Evolutionary conservation across 2,797 vertebrate genomes (phyloP), one percentile per base, ranked within the genome.

Genomic region (Hafferia zeledoni): DNA sequence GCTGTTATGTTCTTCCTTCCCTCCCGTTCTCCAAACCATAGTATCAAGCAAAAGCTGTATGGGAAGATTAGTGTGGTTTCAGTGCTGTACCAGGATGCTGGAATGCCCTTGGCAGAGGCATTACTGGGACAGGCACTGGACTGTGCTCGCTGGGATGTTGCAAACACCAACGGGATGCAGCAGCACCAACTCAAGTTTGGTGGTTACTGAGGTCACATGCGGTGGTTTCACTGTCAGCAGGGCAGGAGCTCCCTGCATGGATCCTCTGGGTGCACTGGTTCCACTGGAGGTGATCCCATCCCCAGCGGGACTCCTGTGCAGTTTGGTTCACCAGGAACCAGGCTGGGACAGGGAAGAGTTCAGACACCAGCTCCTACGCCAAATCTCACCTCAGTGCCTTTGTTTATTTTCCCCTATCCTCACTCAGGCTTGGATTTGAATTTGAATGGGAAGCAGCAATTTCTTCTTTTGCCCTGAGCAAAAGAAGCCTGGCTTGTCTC

Each of bases 41-140:
- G 6, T 2, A n/a, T 11, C 17, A 9, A 13, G 23, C 37, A 75
- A 33, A 28, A 65, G 28, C 31, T 0, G 0, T 10, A 3, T 3
- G 37, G 69, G 35, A 39, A 74, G 10, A 24, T 49, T 61, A 5
- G 13, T 2, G 1, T 0, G 1, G 37, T 31, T 31, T 52, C 46
- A 14, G 37, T 4, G 55, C 43, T 25, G 25, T 39, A 28, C 70
- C 37, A 8, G 1, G 8, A 5, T 12, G 30, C 65, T 41, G 53
- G 44, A 16, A 8, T 4, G 39, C 52, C 30, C 30, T 7, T 41
- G 44, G 37, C n/a, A 60, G 55, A 27, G 56, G 31, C 6, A 3
- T 11, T 13, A 1, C 47, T 12, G 64, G 85, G 33, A 47, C 60
- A 55, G n/a, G 18, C 30, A 7, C 22, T 1, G 3, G 16, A 6